Conservation (phyloP, 2,113 vertebrate genomes). For the Mastomys coucha region DNA sequence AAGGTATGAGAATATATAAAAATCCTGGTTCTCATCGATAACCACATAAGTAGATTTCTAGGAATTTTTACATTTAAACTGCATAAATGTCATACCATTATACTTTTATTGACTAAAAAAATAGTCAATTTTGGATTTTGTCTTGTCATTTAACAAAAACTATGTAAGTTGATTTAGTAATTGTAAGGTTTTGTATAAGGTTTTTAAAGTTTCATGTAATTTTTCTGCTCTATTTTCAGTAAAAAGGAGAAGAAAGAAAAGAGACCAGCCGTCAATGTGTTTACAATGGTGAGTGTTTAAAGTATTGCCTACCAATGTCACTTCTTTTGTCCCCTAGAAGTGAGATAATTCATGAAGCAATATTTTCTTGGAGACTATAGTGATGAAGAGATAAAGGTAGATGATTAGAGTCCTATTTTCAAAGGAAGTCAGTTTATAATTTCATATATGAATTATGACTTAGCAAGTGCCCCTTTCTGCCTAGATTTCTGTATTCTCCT, state of each 20-base stretch:
- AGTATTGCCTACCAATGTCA: constrained; percentile 26
- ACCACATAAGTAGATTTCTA: not conserved
- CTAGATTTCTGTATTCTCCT: not conserved
- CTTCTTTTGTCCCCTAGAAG: not conserved
- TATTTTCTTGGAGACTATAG: not conserved
- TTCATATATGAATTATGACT: not conserved
- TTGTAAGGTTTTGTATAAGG: not conserved
- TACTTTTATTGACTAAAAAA: constrained; percentile 1
- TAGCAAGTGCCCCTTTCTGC: not conserved
- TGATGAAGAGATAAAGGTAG: not conserved
- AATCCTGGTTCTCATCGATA: not conserved
- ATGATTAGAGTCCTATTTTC: constrained; percentile 28
- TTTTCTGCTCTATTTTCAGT: constrained; percentile 72
- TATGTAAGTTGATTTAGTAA: not conserved
- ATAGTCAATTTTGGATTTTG: not conserved
- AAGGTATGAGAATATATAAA: constrained; percentile 44
- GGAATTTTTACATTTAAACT: constrained; percentile 11
- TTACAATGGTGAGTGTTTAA: constrained; percentile 79
- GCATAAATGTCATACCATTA: constrained; percentile 3
- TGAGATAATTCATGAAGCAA: not conserved
- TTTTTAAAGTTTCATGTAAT: constrained; percentile 45
- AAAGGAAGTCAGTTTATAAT: not conserved
- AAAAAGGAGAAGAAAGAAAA: constrained; percentile 77
- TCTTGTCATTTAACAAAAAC: constrained; percentile 25
- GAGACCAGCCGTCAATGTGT: constrained; percentile 69